These are phyloP conservation scores for Plemyria rubiginata DNA, from an alignment of 2,888 invertebrate species.

Conservation along the genomic window DNA sequence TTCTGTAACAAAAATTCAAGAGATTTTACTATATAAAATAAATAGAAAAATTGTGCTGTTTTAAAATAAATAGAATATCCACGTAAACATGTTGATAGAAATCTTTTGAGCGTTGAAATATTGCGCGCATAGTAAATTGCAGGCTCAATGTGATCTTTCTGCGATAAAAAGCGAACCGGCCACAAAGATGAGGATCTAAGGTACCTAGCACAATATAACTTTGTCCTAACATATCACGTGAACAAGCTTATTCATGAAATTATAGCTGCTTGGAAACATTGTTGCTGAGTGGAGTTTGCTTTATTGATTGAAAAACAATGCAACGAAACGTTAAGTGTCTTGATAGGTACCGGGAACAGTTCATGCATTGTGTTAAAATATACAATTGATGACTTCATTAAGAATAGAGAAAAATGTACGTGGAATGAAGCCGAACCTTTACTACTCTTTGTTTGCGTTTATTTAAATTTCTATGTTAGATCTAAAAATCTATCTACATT, in stretches of 20 bases:
- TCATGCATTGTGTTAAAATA: background rate
- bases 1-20: background rate
- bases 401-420: background rate
- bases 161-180: background rate
- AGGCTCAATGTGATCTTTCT: conserved; percentile 4
- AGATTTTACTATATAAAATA: background rate
- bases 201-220: conserved; percentile 2
- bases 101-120: conserved; percentile 7
- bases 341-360: conserved; percentile 2
- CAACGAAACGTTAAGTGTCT: background rate
- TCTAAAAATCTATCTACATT: too few species aligned
- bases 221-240: background rate
- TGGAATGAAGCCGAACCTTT: background rate
- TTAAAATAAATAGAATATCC: conserved; percentile 1
- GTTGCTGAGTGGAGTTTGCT: background rate
- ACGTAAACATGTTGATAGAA: conserved; percentile 15
- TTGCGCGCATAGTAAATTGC: conserved; percentile 10
- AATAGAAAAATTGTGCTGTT: background rate
- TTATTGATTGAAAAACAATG: conserved; percentile 6
- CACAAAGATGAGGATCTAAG: conserved; percentile 8
- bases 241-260: background rate
- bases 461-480: too few species aligned
- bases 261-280: background rate
- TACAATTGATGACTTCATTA: conserved; percentile 3
- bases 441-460: too few species aligned